A percentile compares a stretch with the other conserved stretches of the same genome.
Conservation (phyloP, 2,797 vertebrate genomes). For the Oreochromis grahami region DNA sequence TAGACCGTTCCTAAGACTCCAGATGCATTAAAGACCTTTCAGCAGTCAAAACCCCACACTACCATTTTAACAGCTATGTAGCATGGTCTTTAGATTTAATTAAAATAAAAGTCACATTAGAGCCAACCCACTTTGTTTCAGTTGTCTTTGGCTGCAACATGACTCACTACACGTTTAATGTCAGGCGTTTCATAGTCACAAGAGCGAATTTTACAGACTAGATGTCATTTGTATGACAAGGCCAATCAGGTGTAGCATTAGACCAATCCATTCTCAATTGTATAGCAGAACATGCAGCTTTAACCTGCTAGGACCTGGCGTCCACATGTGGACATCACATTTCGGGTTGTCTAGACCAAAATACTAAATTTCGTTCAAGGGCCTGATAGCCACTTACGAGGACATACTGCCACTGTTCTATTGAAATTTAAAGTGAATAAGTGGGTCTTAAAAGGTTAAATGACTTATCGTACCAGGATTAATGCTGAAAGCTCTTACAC, state of each 20-base stretch:
- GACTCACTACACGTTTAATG: neutral
- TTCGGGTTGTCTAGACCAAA: too few relatives aligned
- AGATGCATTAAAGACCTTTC: neutral
- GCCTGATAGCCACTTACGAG: too few relatives aligned
- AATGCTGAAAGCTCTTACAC: neutral
- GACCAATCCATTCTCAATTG: accelerated
- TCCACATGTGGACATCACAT: too few relatives aligned
- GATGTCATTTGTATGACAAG: accelerated
- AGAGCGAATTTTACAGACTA: neutral
- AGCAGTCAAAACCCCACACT: neutral
- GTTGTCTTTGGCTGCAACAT: neutral
- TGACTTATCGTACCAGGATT: neutral
- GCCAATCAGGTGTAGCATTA: neutral
- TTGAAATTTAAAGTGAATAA: too few relatives aligned
- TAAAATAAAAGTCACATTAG: too few relatives aligned
- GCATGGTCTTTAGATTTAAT: too few relatives aligned
- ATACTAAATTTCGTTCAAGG: too few relatives aligned
- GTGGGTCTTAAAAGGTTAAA: too few relatives aligned
- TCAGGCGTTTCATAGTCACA: neutral
- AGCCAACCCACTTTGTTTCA: accelerated
- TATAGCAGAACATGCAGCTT: too few relatives aligned
- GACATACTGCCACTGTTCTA: too few relatives aligned
- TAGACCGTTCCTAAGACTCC: accelerated
- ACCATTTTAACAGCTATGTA: neutral
- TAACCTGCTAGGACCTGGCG: too few relatives aligned